A percentile compares a stretch with the other conserved stretches of the same genome.
Conservation (phyloP, 2,888 invertebrate genomes). For the Chironomus riparius region DNA sequence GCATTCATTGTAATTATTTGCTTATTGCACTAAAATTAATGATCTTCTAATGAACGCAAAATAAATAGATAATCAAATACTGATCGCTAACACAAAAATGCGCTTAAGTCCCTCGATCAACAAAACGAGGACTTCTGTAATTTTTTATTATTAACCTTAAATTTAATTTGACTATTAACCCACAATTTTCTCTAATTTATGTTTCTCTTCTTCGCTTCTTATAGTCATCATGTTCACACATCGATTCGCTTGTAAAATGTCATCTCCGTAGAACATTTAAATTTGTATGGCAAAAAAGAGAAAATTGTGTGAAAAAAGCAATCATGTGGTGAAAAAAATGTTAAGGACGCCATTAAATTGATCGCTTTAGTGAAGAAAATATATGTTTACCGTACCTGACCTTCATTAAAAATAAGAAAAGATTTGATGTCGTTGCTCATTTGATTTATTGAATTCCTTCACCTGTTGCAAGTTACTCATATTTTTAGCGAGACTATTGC, state of each 20-base stretch:
- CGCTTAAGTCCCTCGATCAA: too few species aligned
- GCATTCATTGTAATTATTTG: too few species aligned
- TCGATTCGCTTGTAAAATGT: neutral
- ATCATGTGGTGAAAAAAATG: constrained; percentile 1
- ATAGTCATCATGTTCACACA: neutral
- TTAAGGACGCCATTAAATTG: constrained; percentile 11
- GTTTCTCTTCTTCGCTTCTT: neutral
- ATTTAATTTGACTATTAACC: too few species aligned
- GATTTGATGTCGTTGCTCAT: neutral
- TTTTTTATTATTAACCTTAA: too few species aligned
- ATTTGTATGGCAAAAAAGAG: neutral
- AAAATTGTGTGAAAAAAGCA: neutral
- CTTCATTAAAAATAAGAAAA: neutral
- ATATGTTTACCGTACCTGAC: neutral
- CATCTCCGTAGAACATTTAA: neutral
- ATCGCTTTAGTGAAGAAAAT: neutral
- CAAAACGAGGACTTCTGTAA: too few species aligned
- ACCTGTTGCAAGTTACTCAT: constrained; percentile 5
- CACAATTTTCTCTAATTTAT: too few species aligned
- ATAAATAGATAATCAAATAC: too few species aligned
- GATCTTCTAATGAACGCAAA: too few species aligned
- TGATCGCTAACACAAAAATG: too few species aligned
- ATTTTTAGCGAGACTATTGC: neutral
- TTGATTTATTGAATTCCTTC: constrained; percentile 16
- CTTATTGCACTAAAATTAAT: too few species aligned